These are phyloP conservation scores for Geococcyx californianus DNA, from an alignment of 2,113 vertebrate species.

Conservation along the genomic window DNA sequence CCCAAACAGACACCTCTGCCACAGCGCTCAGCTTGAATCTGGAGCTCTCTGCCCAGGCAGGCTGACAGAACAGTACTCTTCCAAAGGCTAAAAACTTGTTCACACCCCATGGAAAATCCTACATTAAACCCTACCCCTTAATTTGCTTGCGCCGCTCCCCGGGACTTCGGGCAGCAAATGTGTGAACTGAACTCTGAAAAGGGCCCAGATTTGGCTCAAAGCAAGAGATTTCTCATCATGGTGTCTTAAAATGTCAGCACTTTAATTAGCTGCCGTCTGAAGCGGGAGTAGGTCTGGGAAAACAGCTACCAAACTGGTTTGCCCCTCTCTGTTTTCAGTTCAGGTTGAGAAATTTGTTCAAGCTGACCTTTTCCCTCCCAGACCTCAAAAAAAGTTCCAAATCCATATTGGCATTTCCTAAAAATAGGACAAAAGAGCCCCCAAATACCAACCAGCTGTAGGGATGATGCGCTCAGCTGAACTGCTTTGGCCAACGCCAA, in stretches of 20 bases:
- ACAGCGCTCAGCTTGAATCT: not conserved
- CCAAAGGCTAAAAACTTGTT: not conserved
- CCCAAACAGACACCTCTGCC: not conserved
- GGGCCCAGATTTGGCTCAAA: constrained; percentile 55
- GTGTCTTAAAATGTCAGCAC: constrained; percentile 56
- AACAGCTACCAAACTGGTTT: not conserved
- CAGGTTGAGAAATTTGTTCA: constrained; percentile 23
- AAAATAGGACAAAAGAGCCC: not conserved
- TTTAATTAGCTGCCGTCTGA: constrained; percentile 58
- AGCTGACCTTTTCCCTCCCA: constrained; percentile 38
- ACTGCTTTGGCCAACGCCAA: not conserved
- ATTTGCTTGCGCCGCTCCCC: not conserved
- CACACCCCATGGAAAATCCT: rapidly evolving
- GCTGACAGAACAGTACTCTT: not conserved
- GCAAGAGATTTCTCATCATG: constrained; percentile 10
- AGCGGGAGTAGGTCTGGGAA: not conserved
- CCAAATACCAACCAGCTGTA: not conserved
- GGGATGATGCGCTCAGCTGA: not conserved
- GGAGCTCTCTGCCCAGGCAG: not conserved
- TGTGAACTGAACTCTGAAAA: constrained; percentile 23
- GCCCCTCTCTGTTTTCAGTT: constrained; percentile 4
- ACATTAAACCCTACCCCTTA: not conserved
- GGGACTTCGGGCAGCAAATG: not conserved
- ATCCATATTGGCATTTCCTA: not conserved
- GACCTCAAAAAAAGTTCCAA: not conserved